Percentiles rank a stretch among this genome's conserved stretches.
These are phyloP conservation scores for Drosophila sulfurigaster DNA, from an alignment of 1,140 invertebrate genomes.

Conservation along the genomic window DNA sequence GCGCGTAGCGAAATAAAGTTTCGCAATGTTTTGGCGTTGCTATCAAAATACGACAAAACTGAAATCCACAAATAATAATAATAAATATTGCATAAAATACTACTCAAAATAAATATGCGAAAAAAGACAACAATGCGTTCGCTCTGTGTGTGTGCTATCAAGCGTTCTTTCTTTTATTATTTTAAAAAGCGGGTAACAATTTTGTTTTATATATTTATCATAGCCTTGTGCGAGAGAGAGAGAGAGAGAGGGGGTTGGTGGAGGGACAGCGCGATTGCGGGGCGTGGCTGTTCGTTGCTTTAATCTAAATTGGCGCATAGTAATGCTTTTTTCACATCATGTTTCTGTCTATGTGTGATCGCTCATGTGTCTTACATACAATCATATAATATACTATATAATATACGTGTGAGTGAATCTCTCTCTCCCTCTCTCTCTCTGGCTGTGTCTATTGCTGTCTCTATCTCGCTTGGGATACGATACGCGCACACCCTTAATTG, in stretches of 20 bases:
- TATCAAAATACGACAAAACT: slow-evolving; percentile 34
- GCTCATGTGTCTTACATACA: slow-evolving; percentile 62
- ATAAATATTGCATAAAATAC: slow-evolving; percentile 74
- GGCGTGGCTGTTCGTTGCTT: slow-evolving; percentile 71
- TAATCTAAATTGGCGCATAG: slow-evolving; percentile 82
- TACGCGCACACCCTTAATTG: slow-evolving; percentile 79
- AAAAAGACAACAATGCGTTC: slow-evolving; percentile 50
- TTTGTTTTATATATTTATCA: slow-evolving; percentile 7
- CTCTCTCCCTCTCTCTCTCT: background rate
- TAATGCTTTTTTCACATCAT: slow-evolving; percentile 59
- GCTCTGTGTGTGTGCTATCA: slow-evolving; percentile 38
- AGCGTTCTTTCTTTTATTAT: slow-evolving; percentile 62
- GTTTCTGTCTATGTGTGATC: slow-evolving; percentile 56
- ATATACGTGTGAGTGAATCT: slow-evolving; percentile 12
- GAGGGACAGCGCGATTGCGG: slow-evolving; percentile 19
- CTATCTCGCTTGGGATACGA: slow-evolving; percentile 31
- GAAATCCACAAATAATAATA: slow-evolving; percentile 50
- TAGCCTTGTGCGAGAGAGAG: slow-evolving; percentile 31
- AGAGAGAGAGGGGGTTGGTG: background rate
- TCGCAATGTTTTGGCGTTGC: slow-evolving; percentile 54
- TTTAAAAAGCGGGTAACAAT: slow-evolving; percentile 42
- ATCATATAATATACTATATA: slow-evolving; percentile 16
- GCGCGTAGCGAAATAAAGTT: slow-evolving; percentile 44
- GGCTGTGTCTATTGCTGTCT: slow-evolving; percentile 8
- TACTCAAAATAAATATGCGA: slow-evolving; percentile 27